Percentiles rank a stretch among this genome's conserved stretches.
Conservation (phyloP, 1,140 invertebrate genomes). For the Rhagoletis zephyria region DNA sequence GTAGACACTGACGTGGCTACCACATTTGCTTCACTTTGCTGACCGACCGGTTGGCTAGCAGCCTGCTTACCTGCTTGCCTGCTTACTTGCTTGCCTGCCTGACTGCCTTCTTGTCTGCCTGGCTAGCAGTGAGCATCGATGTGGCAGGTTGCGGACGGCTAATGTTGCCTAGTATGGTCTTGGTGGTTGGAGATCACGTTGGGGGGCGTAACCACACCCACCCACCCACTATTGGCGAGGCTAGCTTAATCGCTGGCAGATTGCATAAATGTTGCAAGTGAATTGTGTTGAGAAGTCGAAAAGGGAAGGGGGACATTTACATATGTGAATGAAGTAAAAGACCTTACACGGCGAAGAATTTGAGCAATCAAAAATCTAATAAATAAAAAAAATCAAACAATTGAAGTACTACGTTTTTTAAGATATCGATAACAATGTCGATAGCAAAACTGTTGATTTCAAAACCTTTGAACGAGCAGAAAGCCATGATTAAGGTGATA, state of each 20-base stretch:
- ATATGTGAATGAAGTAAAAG: too few relatives aligned
- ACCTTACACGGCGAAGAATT: too few relatives aligned
- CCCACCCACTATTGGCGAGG: conserved; percentile 10
- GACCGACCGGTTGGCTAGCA: conserved; percentile 16
- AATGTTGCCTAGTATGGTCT: neutral
- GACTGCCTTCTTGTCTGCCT: neutral
- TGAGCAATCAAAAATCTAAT: too few relatives aligned
- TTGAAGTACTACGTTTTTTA: too few relatives aligned
- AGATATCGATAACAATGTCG: too few relatives aligned
- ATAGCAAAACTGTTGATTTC: too few relatives aligned
- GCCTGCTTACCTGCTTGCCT: neutral
- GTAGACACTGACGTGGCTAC: conserved; percentile 52
- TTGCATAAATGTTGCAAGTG: neutral
- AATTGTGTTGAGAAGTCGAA: too few relatives aligned
- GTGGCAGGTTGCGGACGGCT: neutral
- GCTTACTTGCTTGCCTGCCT: neutral
- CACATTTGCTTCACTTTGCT: neutral
- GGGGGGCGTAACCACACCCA: conserved; percentile 21
- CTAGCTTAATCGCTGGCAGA: neutral
- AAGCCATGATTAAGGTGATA: too few relatives aligned
- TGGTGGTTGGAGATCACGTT: neutral
- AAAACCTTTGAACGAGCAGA: too few relatives aligned
- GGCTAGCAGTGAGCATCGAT: neutral
- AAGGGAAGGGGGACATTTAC: too few relatives aligned
- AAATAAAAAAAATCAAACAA: too few relatives aligned